Evolutionary conservation across 2,888 invertebrate genomes (phyloP), one percentile per base, ranked within the genome.

Genomic region (Sepioteuthis lessoniana): DNA sequence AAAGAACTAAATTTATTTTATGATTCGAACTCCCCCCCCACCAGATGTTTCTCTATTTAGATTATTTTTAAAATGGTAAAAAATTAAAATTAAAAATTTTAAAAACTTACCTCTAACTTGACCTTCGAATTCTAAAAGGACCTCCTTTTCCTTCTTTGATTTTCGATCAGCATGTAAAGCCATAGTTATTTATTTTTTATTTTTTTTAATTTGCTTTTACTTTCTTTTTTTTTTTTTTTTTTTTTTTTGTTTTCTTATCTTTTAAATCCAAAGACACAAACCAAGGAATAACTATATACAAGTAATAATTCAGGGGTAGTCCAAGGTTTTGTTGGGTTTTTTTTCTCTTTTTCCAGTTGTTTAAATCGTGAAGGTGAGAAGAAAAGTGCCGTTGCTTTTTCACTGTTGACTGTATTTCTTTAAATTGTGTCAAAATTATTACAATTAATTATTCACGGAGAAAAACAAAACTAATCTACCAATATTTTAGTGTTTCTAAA

Each of bases 91-190:
- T 76, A 1, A 13, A 76, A 76, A 76, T 25, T 35, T 76, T 13
- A n/a, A n/a, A 91, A 42, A 55, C 93, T 93, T 60, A 93, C 93
- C 93, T 93, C 60, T 93, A 55, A 93, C 93, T 50, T 93, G 50
- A 60, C 93, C 93, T 50, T 93, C 93, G 38, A 93, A 93, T 60
- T 50, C 93, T 35, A 93, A 13, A 93, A 93, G 93, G 13, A 93
- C 21, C 55, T 93, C 93, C 46, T 93, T 93, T 60, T 93, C 93
- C 55, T 60, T 93, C 38, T 93, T 93, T 13, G 60, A n/a, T 50
- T 93, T 93, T 25, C 93, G 50, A 50, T 93, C 93, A 46, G 92
- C 46, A 10, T 76, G 76, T 46, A 91, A 47, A 91, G 91, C 91
- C 91, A 91, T 91, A 13, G 76, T 76, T 28, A 8, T n/a, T n/a